Conservation (phyloP, 1,140 invertebrate species). For the Apolygus lucorum region DNA sequence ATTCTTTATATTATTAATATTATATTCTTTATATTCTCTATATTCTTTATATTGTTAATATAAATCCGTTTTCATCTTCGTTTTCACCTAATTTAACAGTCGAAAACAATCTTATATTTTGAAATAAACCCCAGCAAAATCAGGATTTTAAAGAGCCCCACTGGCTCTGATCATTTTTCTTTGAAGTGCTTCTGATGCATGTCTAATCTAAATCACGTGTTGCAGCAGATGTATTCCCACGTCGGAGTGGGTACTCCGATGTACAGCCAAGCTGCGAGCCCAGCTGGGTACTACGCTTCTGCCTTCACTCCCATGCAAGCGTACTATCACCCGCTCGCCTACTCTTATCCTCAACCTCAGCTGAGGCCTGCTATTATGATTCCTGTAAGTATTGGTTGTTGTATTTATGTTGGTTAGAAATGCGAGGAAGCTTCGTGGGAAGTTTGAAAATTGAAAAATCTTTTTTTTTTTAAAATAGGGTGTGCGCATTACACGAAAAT, state of each 20-base stretch:
- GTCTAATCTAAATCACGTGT: slow-evolving; percentile 20
- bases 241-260: slow-evolving; percentile 39
- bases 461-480: too few species aligned
- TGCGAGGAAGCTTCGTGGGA: too few species aligned
- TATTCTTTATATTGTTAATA: not conserved
- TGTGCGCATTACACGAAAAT: too few species aligned
- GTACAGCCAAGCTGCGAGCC: slow-evolving; percentile 56
- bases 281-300: slow-evolving; percentile 57
- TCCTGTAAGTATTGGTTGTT: slow-evolving; percentile 50
- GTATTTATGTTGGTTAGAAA: too few species aligned
- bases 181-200: not conserved
- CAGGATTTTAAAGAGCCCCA: too few species aligned
- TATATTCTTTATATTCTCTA: not conserved
- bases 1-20: too few species aligned
- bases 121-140: too few species aligned
- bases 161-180: not conserved
- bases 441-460: too few species aligned
- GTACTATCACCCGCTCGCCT: slow-evolving; percentile 60
- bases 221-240: slow-evolving; percentile 32
- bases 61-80: not conserved
- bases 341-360: slow-evolving; percentile 49
- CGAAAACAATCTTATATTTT: too few species aligned
- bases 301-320: slow-evolving; percentile 57
- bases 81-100: not conserved
- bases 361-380: slow-evolving; percentile 67